phyloP scores from a whole-genome alignment of 2,888 invertebrate species.

The Catocala nupta region DNA sequence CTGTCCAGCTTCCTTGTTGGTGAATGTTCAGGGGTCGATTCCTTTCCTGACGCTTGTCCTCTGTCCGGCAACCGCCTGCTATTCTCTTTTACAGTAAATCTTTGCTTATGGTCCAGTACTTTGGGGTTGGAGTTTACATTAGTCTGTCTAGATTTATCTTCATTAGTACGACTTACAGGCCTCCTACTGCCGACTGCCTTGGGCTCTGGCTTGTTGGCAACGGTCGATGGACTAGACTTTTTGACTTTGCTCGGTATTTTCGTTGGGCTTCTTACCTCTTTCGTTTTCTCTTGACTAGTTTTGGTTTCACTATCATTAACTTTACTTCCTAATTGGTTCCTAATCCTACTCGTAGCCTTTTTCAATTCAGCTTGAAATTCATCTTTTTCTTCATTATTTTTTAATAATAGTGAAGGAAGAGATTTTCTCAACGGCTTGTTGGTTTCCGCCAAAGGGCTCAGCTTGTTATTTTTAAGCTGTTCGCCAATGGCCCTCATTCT shows the following conservation, averaged over 20 bases:
- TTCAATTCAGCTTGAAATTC: constrained; percentile 86
- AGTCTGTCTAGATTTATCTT: constrained; percentile 67
- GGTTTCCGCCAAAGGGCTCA: constrained; percentile 70
- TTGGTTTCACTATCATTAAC: constrained; percentile 80
- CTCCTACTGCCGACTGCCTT: constrained; percentile 60
- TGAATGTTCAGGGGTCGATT: constrained; percentile 88
- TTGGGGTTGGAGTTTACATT: constrained; percentile 60
- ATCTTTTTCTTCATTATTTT: constrained; percentile 85
- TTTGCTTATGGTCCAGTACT: constrained; percentile 63
- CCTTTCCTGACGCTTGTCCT: constrained; percentile 89
- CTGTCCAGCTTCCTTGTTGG: constrained; percentile 78
- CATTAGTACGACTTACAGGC: constrained; percentile 71
- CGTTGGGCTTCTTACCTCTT: constrained; percentile 69
- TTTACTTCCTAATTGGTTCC: constrained; percentile 81
- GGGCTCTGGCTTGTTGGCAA: constrained; percentile 49
- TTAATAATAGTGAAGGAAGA: constrained; percentile 84
- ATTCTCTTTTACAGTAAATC: constrained; percentile 69
- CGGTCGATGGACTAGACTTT: constrained; percentile 81
- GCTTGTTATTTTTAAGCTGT: constrained; percentile 69
- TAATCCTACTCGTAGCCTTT: constrained; percentile 85
- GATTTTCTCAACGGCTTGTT: constrained; percentile 83
- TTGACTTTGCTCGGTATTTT: constrained; percentile 82
- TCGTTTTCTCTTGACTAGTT: constrained; percentile 77
- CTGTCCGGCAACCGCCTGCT: constrained; percentile 76
- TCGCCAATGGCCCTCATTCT: constrained; percentile 73